phyloP scores from a whole-genome alignment of 53 echinoderm and acorn worm species.

The Stichopus horrens region DNA sequence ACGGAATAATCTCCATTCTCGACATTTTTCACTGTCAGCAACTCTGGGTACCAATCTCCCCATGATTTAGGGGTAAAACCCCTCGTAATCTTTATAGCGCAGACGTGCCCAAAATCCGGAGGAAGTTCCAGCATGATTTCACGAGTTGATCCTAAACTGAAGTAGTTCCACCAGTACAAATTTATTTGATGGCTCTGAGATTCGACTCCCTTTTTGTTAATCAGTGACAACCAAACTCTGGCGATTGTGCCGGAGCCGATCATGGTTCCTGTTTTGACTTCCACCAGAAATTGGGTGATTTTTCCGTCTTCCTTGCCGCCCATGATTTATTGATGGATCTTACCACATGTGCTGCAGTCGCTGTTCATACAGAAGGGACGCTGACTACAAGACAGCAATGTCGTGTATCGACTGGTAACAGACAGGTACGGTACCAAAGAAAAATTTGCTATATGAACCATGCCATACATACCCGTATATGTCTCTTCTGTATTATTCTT shows the following conservation, averaged over 20 bases:
- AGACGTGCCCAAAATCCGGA: not conserved
- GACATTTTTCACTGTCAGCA: not conserved
- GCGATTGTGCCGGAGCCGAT: not conserved
- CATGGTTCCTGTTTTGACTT: not conserved
- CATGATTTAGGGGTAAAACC: not conserved
- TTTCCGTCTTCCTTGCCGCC: too few species aligned
- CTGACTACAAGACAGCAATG: too few species aligned
- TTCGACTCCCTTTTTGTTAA: not conserved
- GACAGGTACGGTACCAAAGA: too few species aligned
- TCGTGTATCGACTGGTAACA: too few species aligned
- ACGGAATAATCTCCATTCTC: not conserved
- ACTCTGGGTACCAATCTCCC: not conserved
- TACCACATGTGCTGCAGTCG: too few species aligned
- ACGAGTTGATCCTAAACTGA: not conserved
- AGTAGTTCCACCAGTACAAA: constrained; percentile 3
- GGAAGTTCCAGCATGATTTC: not conserved
- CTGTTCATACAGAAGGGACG: too few species aligned
- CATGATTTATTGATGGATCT: too few species aligned
- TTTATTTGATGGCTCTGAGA: not conserved
- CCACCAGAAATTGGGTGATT: not conserved
- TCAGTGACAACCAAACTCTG: not conserved
- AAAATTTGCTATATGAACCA: too few species aligned
- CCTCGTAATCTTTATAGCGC: not conserved
- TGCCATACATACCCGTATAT: too few species aligned
- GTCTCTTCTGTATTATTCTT: too few species aligned